A percentile compares a stretch with the other conserved stretches of the same genome.
Evolutionary conservation across 2,888 invertebrate genomes (phyloP).

Genomic region (Lissonota sp.): DNA sequence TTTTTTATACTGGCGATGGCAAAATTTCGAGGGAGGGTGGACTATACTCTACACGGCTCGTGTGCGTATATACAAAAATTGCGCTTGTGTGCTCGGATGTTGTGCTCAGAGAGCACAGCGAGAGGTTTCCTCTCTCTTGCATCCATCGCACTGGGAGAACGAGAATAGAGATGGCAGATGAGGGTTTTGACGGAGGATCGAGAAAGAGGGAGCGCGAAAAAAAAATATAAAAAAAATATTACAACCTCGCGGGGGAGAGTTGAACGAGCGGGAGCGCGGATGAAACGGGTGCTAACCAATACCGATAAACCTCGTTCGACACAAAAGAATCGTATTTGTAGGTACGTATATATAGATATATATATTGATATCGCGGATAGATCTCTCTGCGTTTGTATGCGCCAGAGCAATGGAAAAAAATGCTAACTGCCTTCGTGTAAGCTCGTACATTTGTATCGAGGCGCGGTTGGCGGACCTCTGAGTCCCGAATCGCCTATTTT

Average conservation of each 20-base stretch:
- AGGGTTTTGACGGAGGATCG: slow-evolving; percentile 57
- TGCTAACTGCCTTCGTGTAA: slow-evolving; percentile 18
- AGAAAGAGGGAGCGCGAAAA: slow-evolving; percentile 62
- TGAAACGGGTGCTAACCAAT: slow-evolving; percentile 81
- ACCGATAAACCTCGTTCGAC: slow-evolving; percentile 77
- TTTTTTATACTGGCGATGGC: slow-evolving; percentile 5
- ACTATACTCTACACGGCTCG: slow-evolving; percentile 37
- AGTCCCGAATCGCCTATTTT: too few species aligned
- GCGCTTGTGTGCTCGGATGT: slow-evolving; percentile 41
- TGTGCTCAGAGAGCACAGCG: slow-evolving; percentile 54
- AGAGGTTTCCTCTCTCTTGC: slow-evolving; percentile 25
- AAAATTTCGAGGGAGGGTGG: slow-evolving; percentile 2
- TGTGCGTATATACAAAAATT: slow-evolving; percentile 15
- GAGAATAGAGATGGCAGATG: slow-evolving; percentile 73
- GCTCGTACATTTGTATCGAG: too few species aligned
- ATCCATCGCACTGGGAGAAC: slow-evolving; percentile 62
- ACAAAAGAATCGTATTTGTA: slow-evolving; percentile 76
- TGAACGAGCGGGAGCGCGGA: slow-evolving; percentile 74
- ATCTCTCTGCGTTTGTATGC: background rate
- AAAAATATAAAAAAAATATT: slow-evolving; percentile 83
- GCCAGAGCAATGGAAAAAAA: slow-evolving; percentile 24
- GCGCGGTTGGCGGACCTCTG: too few species aligned
- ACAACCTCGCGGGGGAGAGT: slow-evolving; percentile 75
- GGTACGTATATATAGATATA: background rate
- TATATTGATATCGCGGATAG: background rate